A percentile compares a stretch with the other conserved stretches of the same genome.
phyloP scores from a whole-genome alignment of 1,140 invertebrate species.

The Drosophila ananassae region DNA sequence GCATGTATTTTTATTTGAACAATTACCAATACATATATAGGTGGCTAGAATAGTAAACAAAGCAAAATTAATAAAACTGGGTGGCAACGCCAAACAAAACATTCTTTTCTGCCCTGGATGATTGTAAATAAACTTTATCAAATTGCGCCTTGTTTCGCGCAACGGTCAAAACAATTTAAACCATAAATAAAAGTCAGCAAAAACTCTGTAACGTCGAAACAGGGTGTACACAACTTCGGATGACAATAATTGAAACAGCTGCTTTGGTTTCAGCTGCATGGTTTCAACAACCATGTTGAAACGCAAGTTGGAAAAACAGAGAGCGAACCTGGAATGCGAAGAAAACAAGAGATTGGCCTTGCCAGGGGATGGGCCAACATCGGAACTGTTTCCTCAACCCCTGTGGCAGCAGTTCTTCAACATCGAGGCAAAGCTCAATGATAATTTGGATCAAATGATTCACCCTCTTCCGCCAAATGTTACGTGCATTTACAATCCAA shows the following conservation, averaged over 20 bases:
- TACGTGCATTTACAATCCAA: slow-evolving; percentile 90
- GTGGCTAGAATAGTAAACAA: neutral
- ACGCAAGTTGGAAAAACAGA: slow-evolving; percentile 41
- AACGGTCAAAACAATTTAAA: slow-evolving; percentile 1
- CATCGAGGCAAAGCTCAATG: slow-evolving; percentile 59
- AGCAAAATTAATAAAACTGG: slow-evolving; percentile 31
- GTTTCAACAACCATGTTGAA: too few relatives aligned
- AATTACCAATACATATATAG: neutral
- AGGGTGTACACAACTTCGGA: slow-evolving; percentile 41
- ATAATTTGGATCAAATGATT: slow-evolving; percentile 11
- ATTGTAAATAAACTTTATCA: neutral
- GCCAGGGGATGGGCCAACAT: slow-evolving; percentile 5
- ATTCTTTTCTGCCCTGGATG: slow-evolving; percentile 2
- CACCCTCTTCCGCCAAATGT: slow-evolving; percentile 28
- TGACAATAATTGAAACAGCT: slow-evolving; percentile 46
- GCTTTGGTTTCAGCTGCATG: too few relatives aligned
- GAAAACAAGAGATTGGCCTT: neutral
- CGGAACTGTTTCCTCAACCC: slow-evolving; percentile 43
- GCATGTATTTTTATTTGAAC: slow-evolving; percentile 1
- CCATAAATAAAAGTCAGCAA: slow-evolving; percentile 46
- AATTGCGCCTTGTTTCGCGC: neutral
- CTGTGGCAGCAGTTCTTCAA: slow-evolving; percentile 64
- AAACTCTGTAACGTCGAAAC: slow-evolving; percentile 35
- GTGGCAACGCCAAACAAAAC: slow-evolving; percentile 25
- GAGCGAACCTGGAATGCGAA: slow-evolving; percentile 2